phyloP scores from a whole-genome alignment of 2,888 invertebrate genomes.

The Crocallis elinguaria region DNA sequence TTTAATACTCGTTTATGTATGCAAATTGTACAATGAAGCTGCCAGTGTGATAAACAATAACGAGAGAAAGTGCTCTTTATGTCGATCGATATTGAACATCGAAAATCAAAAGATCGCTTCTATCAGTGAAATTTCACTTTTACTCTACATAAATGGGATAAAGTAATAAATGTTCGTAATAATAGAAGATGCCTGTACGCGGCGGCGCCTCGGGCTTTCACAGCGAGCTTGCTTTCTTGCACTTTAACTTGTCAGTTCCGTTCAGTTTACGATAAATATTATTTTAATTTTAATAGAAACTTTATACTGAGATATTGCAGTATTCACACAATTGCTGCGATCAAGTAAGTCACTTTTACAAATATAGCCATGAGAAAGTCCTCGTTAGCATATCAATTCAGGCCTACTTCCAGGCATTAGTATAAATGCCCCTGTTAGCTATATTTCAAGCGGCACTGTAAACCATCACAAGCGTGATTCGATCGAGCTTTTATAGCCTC shows the following conservation, averaged over 20 bases:
- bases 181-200: constrained; percentile 55
- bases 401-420: constrained; percentile 43
- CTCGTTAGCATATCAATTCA: constrained; percentile 48
- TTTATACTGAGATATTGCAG: not conserved
- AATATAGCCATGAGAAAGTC: constrained; percentile 45
- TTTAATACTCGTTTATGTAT: not conserved
- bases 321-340: not conserved
- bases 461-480: constrained; percentile 58
- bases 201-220: constrained; percentile 48
- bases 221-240: constrained; percentile 14
- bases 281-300: not conserved
- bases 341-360: not conserved
- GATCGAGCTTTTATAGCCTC: constrained; percentile 63
- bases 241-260: constrained; percentile 8
- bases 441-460: constrained; percentile 58
- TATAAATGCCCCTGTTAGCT: constrained; percentile 26
- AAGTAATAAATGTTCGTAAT: constrained; percentile 68
- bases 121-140: constrained; percentile 55
- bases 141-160: constrained; percentile 63
- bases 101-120: constrained; percentile 45
- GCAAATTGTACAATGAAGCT: constrained; percentile 7
- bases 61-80: constrained; percentile 27
- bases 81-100: constrained; percentile 43
- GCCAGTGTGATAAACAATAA: constrained; percentile 3
- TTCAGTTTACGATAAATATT: not conserved